phyloP scores from a whole-genome alignment of 2,797 vertebrate species.

The Chelidonichthys spinosus region DNA sequence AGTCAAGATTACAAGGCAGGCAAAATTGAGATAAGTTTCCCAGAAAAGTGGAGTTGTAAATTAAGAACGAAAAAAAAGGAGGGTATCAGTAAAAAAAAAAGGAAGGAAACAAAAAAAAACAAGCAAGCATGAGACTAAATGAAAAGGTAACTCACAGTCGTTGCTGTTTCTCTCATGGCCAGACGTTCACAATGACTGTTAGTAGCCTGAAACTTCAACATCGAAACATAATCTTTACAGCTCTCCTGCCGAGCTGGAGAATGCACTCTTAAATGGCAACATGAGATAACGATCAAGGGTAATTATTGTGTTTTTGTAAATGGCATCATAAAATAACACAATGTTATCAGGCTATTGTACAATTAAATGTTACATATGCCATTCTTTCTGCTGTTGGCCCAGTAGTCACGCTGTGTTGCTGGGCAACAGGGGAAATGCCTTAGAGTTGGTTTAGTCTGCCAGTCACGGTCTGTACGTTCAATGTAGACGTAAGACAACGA shows the following conservation, averaged over 20 bases:
- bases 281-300: constrained; percentile 7
- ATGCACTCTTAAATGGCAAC: neutral
- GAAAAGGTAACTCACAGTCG: neutral
- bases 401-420: constrained; percentile 4
- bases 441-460: constrained; percentile 26
- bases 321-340: constrained; percentile 23
- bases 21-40: neutral
- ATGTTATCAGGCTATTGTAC: constrained; percentile 11
- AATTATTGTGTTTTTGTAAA: neutral
- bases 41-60: neutral
- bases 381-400: neutral
- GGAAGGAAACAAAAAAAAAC: neutral
- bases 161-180: neutral
- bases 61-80: neutral
- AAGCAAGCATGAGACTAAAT: neutral
- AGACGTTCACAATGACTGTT: neutral
- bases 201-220: constrained; percentile 8
- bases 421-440: constrained; percentile 24
- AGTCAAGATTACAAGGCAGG: constrained; percentile 12
- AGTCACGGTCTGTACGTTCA: constrained; percentile 10
- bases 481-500: neutral
- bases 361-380: constrained; percentile 32
- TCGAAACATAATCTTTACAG: constrained; percentile 20
- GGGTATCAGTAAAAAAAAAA: neutral
- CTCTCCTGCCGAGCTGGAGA: neutral